Conservation (phyloP, 2,113 vertebrate species). For the Odocoileus hemionus region DNA sequence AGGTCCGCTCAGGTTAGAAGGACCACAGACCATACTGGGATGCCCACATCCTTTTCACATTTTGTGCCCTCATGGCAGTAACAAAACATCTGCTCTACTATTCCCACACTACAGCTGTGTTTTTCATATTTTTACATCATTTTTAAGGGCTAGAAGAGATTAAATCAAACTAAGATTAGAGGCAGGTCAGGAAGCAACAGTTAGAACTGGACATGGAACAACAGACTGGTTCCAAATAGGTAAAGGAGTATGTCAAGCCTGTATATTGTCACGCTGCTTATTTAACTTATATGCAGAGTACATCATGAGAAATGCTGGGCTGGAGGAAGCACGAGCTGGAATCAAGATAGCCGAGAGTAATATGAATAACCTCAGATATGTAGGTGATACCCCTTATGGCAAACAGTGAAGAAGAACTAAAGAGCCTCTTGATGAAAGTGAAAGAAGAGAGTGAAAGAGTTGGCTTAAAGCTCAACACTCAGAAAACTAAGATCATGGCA, state of each 20-base stretch:
- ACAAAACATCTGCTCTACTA: neutral
- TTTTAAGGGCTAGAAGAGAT: neutral
- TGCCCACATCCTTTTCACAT: fast-evolving
- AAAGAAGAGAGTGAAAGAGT: neutral
- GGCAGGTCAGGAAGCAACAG: neutral
- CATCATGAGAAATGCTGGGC: neutral
- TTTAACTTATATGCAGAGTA: neutral
- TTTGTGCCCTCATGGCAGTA: neutral
- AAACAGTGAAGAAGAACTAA: neutral
- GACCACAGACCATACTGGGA: fast-evolving
- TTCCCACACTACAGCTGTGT: fast-evolving
- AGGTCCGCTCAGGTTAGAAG: fast-evolving
- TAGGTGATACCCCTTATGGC: neutral
- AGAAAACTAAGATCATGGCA: neutral
- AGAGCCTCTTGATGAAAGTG: neutral
- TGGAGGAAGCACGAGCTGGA: neutral
- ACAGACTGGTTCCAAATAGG: neutral
- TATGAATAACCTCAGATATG: neutral
- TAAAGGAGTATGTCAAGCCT: fast-evolving
- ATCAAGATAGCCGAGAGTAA: neutral
- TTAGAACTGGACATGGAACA: neutral
- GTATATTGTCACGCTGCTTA: neutral
- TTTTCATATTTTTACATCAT: neutral
- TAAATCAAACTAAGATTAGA: neutral
- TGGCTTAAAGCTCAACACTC: neutral